Evolutionary conservation across 1,140 invertebrate species (phyloP), one percentile per base, ranked within the genome.

Genomic region (Drosophila pruinosa): DNA sequence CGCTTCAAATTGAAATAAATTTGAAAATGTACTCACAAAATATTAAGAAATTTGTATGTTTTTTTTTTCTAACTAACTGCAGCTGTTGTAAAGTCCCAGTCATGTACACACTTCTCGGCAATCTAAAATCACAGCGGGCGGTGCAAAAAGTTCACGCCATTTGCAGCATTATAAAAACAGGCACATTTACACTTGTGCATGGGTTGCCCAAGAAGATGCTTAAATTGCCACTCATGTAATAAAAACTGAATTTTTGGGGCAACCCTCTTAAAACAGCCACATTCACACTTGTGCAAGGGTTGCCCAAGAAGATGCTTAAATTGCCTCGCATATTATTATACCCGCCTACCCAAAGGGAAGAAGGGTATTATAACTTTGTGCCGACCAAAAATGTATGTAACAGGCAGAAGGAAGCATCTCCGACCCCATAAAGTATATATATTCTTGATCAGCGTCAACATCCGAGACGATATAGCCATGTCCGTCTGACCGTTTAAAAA

Each of bases 71-170:
- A 28, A 8, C 47, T 31, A 38, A 8, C 28, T 38, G 14, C 39
- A 10, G 34, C 8, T 47, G 36, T 58, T 48, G 39, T 34, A 26
- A 53, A 45, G 10, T 36, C 8, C 57, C 28, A 70, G 67, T 64
- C 67, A 63, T 56, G 15, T 19, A 54, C 48, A 62, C 39, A 62
- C 64, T 52, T 7, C 5, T 15, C 24, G 41, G 58, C 65, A 69
- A 69, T 63, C 58, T 47, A 43, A 54, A 56, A 56, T 70, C 82
- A 38, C 82, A 82, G 83, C 78, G 64, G 83, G 82, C 39, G 59
- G 21, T 45, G 41, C n/a, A 36, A 53, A 77, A 79, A 85, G 72
- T 89, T 88, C 83, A 88, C 75, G 78, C 82, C 83, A 88, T 71
- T 88, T 77, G 83, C 83, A 88, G 71, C 56, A 75, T 57, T 61